These are phyloP conservation scores for Schrankia costaestrigalis DNA, from an alignment of 2,888 invertebrate genomes.

Conservation along the genomic window DNA sequence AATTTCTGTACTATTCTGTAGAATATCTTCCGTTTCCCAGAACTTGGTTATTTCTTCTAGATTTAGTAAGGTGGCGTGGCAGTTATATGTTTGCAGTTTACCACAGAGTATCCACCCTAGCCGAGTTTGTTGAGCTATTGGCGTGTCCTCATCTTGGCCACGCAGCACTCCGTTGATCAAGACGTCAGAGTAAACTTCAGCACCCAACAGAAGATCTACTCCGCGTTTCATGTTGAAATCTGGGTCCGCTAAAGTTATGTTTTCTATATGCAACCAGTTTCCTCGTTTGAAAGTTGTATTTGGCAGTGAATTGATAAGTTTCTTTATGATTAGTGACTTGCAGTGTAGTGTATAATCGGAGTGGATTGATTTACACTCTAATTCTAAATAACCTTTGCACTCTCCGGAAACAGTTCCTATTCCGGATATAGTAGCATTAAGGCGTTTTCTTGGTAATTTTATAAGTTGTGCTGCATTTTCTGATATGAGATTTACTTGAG, in stretches of 20 bases:
- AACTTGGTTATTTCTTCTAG: slow-evolving; percentile 12
- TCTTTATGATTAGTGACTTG: no score
- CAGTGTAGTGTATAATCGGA: no score
- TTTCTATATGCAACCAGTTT: no score
- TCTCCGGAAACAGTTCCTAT: background rate
- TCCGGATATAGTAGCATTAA: background rate
- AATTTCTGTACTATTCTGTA: background rate
- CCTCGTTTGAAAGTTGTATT: no score
- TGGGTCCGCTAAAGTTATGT: no score
- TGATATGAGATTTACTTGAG: background rate
- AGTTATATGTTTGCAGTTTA: slow-evolving; percentile 11
- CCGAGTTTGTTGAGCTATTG: background rate
- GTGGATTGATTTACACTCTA: no score
- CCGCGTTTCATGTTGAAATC: no score
- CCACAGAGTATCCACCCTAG: background rate
- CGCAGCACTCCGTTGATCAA: background rate
- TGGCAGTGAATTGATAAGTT: no score
- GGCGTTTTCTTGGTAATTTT: background rate
- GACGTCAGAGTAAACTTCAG: background rate
- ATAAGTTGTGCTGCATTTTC: background rate
- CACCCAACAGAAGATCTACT: no score
- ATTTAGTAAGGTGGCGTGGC: slow-evolving; percentile 12
- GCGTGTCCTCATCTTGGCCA: background rate
- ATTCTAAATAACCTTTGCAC: no score
- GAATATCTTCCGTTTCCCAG: slow-evolving; percentile 9